Evolutionary conservation across 2,797 vertebrate genomes (phyloP).

Genomic region (Tinamus major): DNA sequence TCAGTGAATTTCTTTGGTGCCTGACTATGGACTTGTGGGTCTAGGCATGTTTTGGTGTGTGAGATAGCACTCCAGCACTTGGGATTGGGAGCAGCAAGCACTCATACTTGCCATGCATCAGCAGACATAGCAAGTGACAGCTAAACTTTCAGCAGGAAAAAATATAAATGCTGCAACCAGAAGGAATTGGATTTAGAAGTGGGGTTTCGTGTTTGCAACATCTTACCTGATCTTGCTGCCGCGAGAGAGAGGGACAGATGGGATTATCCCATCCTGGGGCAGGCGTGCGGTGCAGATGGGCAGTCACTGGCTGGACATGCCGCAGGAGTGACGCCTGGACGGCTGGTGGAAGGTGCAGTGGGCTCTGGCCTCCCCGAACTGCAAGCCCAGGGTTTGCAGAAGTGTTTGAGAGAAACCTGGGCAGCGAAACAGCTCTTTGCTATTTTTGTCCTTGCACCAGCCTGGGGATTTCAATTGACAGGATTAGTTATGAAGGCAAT

Average conservation of each 20-base stretch:
- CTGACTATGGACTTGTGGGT: not conserved
- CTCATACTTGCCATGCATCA: accelerated
- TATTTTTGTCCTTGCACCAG: conserved; percentile 45
- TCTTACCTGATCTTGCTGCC: not conserved
- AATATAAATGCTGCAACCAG: not conserved
- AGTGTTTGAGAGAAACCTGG: not conserved
- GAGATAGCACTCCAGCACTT: not conserved
- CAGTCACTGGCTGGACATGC: not conserved
- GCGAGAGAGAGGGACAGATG: not conserved
- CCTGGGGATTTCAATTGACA: conserved; percentile 76
- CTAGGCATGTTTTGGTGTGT: not conserved
- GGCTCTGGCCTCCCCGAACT: not conserved
- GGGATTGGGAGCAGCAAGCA: not conserved
- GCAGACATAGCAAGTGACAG: not conserved
- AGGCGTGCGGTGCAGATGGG: accelerated
- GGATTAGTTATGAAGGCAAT: conserved; percentile 73
- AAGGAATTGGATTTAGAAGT: not conserved
- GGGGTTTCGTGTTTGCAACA: accelerated
- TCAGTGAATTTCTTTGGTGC: not conserved
- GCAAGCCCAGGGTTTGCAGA: not conserved
- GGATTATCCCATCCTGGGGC: not conserved
- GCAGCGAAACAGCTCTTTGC: conserved; percentile 14
- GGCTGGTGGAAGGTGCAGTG: not conserved
- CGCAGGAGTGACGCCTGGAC: accelerated
- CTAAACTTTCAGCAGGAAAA: not conserved